phyloP scores from a whole-genome alignment of 35 echinoderm and acorn worm species.

The Acanthaster planci region DNA sequence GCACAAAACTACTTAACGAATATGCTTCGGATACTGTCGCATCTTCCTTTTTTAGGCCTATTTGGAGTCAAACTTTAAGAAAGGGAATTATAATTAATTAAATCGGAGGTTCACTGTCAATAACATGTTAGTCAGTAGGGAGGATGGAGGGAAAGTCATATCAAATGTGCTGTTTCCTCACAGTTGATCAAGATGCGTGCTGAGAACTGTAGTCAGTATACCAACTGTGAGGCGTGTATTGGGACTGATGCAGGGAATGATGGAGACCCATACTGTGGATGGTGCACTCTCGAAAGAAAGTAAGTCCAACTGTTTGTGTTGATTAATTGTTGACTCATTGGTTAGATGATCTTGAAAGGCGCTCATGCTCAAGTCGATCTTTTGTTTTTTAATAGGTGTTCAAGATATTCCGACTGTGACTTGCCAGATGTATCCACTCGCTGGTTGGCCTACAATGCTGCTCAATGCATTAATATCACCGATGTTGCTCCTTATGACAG shows the following conservation, averaged over 20 bases:
- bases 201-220: constrained; percentile 67
- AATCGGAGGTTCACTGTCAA: too few relatives aligned
- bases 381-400: constrained; percentile 2
- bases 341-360: too few relatives aligned
- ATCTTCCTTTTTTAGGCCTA: too few relatives aligned
- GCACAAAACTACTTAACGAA: too few relatives aligned
- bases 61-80: too few relatives aligned
- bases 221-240: constrained; percentile 43
- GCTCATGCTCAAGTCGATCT: too few relatives aligned
- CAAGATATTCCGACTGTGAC: constrained; percentile 15
- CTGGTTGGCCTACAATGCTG: constrained; percentile 53
- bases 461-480: constrained; percentile 42
- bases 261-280: constrained; percentile 78
- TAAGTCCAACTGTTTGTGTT: background rate
- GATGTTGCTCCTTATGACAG: constrained; percentile 33
- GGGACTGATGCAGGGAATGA: constrained; percentile 32
- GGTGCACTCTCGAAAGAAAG: constrained; percentile 61
- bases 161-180: background rate
- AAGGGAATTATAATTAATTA: too few relatives aligned
- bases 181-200: background rate
- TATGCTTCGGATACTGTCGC: too few relatives aligned
- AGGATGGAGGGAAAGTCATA: too few relatives aligned
- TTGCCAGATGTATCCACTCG: constrained; percentile 33
- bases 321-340: too few relatives aligned
- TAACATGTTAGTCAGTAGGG: too few relatives aligned